These are phyloP conservation scores for Ichneumoninae sp. DNA, from an alignment of 2,888 invertebrate species.

Conservation along the genomic window DNA sequence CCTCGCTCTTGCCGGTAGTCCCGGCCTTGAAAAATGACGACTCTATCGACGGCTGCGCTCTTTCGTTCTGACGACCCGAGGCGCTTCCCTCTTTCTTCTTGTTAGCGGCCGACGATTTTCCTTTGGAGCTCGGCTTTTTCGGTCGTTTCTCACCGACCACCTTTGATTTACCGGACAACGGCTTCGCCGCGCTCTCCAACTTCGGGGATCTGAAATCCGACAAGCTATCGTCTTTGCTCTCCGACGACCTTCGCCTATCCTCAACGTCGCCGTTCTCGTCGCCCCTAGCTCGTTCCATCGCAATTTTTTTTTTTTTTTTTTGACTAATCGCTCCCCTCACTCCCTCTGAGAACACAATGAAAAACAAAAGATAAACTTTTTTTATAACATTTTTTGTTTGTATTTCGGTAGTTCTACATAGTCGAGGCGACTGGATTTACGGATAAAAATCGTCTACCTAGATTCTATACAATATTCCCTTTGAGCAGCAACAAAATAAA, in stretches of 20 bases:
- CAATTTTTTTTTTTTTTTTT: background rate
- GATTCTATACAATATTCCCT: conserved; percentile 1
- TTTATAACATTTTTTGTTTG: background rate
- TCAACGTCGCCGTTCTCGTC: background rate
- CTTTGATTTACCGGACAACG: conserved; percentile 57
- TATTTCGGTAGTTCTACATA: conserved; percentile 23
- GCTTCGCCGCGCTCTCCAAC: conserved; percentile 12
- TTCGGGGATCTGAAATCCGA: conserved; percentile 80
- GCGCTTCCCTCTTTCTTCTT: conserved; percentile 50
- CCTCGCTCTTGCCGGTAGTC: conserved; percentile 64
- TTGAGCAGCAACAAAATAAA: background rate
- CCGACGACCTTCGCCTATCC: background rate
- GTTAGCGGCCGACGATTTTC: conserved; percentile 25
- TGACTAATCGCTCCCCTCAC: conserved; percentile 11
- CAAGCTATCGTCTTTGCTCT: conserved; percentile 76
- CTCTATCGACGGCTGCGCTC: conserved; percentile 75
- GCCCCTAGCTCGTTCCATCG: background rate
- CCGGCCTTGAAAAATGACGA: conserved; percentile 78
- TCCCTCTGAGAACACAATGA: conserved; percentile 34
- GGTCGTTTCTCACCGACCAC: conserved; percentile 58
- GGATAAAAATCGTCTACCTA: conserved; percentile 40
- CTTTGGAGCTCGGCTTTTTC: conserved; percentile 60
- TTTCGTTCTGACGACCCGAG: conserved; percentile 2
- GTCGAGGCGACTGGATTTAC: background rate
- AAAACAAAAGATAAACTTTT: conserved; percentile 11